phyloP scores from a whole-genome alignment of 2,888 invertebrate species.

The Muscina levida region DNA sequence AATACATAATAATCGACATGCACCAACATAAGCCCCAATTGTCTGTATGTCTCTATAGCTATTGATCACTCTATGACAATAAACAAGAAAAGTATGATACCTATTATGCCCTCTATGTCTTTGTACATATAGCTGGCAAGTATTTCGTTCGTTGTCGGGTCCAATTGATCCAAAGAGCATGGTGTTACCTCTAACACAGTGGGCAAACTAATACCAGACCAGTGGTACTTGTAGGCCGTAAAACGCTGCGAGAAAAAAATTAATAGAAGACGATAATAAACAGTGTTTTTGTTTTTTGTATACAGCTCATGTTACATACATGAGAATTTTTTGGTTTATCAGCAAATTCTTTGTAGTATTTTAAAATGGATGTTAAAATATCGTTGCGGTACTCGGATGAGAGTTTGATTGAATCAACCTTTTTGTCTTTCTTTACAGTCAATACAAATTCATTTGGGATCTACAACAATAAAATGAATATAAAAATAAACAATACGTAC shows the following conservation, averaged over 20 bases:
- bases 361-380: conserved; percentile 94
- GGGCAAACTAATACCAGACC: conserved; percentile 95
- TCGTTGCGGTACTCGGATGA: conserved; percentile 97
- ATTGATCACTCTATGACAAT: background rate
- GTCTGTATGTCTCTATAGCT: no score
- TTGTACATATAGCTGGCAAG: conserved; percentile 92
- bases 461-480: conserved; percentile 70
- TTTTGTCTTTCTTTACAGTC: conserved; percentile 93
- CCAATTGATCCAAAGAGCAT: conserved; percentile 94
- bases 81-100: conserved; percentile 73
- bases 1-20: no score
- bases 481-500: background rate
- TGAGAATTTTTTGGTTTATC: conserved; percentile 89
- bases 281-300: background rate
- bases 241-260: conserved; percentile 84
- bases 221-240: conserved; percentile 96
- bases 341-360: conserved; percentile 88
- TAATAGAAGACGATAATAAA: conserved; percentile 37
- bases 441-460: conserved; percentile 87
- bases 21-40: no score
- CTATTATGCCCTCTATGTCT: conserved; percentile 89
- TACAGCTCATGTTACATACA: conserved; percentile 83
- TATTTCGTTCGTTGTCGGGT: conserved; percentile 90
- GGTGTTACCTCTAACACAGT: conserved; percentile 95
- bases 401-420: conserved; percentile 96